phyloP scores from a whole-genome alignment of 2,888 invertebrate genomes.

The Phengaris arion region DNA sequence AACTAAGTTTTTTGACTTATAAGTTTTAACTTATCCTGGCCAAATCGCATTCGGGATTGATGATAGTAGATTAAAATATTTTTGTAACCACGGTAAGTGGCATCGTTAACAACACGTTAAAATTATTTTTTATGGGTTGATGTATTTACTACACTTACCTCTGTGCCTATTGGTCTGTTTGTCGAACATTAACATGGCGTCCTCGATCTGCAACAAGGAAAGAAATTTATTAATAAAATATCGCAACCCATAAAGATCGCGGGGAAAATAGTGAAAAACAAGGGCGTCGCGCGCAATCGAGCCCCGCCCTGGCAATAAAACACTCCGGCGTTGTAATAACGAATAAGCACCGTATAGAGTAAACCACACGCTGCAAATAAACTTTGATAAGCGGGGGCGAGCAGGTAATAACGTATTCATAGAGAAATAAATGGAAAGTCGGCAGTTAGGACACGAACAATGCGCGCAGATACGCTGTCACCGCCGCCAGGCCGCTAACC shows the following conservation, averaged over 20 bases:
- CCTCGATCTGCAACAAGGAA: conserved; percentile 94
- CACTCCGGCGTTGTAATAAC: conserved; percentile 78
- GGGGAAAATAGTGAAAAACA: conserved; percentile 66
- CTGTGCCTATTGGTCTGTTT: conserved; percentile 99
- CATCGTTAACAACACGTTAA: background rate
- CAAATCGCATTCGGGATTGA: background rate
- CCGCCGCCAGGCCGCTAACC: conserved; percentile 59
- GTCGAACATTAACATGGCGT: conserved; percentile 99
- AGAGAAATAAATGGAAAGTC: conserved; percentile 81
- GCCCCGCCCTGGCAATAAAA: conserved; percentile 77
- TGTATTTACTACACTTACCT: conserved; percentile 82
- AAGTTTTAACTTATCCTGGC: background rate
- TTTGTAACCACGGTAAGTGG: background rate
- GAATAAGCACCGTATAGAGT: conserved; percentile 79
- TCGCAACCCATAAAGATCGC: conserved; percentile 59
- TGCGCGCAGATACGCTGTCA: conserved; percentile 73
- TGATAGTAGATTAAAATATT: too few relatives aligned
- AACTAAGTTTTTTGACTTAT: background rate
- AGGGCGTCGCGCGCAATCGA: conserved; percentile 71
- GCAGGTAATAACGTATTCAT: conserved; percentile 80
- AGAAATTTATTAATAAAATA: conserved; percentile 65
- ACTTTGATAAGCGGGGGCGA: conserved; percentile 80
- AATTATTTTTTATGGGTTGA: background rate
- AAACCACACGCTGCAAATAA: conserved; percentile 80
- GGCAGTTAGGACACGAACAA: conserved; percentile 76